Conservation (phyloP, 2,113 vertebrate genomes). For the Cebidichthys violaceus region DNA sequence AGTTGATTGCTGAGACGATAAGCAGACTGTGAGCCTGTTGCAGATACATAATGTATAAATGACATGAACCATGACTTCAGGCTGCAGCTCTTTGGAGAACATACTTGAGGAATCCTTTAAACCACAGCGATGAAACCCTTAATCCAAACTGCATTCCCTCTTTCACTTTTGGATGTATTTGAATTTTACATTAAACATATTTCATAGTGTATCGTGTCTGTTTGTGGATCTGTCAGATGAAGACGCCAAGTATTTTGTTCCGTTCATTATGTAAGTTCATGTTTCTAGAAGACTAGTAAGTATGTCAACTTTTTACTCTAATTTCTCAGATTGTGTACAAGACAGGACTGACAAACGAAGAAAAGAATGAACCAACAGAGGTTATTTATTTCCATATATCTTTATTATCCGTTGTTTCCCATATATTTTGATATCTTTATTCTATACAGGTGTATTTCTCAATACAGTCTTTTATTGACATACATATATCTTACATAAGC, state of each 20-base stretch:
- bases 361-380: constrained; percentile 14
- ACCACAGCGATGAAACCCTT: no score
- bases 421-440: constrained; percentile 82
- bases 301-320: background rate
- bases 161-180: background rate
- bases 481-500: constrained; percentile 78
- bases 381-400: constrained; percentile 72
- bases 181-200: background rate
- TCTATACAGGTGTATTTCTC: constrained; percentile 81
- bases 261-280: background rate
- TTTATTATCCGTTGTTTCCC: constrained; percentile 80
- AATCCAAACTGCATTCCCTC: background rate
- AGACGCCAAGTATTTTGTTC: no score
- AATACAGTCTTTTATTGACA: constrained; percentile 81
- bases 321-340: background rate
- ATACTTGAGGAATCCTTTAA: background rate
- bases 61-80: background rate
- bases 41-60: background rate
- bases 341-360: background rate
- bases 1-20: background rate
- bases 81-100: background rate
- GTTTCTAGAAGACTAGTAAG: background rate
- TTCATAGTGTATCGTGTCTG: background rate
- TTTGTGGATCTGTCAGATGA: background rate
- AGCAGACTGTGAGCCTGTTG: background rate